Evolutionary conservation across 2,888 invertebrate species (phyloP), one percentile per base, ranked within the genome.

Genomic region (Philereme vetulata): DNA sequence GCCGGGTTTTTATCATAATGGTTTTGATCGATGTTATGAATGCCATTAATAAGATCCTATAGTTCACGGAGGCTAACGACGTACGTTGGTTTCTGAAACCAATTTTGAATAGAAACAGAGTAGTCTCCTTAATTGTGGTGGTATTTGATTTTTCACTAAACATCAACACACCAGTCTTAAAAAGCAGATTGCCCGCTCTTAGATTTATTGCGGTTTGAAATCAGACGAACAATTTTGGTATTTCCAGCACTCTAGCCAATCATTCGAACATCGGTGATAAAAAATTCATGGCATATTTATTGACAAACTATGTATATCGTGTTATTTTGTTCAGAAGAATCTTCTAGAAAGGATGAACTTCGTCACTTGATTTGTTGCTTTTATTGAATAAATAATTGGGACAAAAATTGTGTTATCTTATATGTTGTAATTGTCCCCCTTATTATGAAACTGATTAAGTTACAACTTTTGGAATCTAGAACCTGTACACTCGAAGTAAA

Each of bases 401-500:
- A 21, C 21, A 21, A 21, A 21, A 21, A 21, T 1, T 21, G 21
- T 21, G 21, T 21, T 21, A 21, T 21, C 21, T 21, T 21, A 21
- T 21, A 21, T 21, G 21, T 21, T 21, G 2, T 21, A 21, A 21
- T 21, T 21, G 21, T 21, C 11, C 11, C 42, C 42, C 40, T 60
- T 52, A 58, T 9, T 51, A 47, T 57, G 62, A 51, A 42, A 50
- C 44, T 49, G 45, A 47, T 56, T 53, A 46, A 35, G 43, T 48
- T 53, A 69, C 63, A n/a, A 71, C 61, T 74, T 74, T 73, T 70
- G 72, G 56, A 63, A 61, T 42, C 51, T 58, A 51, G 42, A 55
- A 72, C 70, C 72, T 66, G 60, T 72, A 77, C 69, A 88, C 88
- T 81, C 85, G 81, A 72, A 72, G 72, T 78, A 76, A 72, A 76